A percentile compares a stretch with the other conserved stretches of the same genome.
Evolutionary conservation across 2,113 vertebrate species (phyloP).

Genomic region (Phrynosoma platyrhinos): DNA sequence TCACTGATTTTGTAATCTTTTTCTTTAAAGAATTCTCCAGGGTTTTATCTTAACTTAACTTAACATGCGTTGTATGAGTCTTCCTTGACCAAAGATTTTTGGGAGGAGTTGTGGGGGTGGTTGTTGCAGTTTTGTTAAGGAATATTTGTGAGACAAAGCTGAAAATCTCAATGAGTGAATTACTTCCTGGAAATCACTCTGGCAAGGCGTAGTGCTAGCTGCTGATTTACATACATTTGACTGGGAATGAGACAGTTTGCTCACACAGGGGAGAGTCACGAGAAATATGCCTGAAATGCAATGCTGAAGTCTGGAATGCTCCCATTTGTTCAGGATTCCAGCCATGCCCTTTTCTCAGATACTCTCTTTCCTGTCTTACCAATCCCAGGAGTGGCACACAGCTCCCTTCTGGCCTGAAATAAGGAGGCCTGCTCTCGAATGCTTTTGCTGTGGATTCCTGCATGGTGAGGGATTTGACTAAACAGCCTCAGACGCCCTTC

Average conservation of each 20-base stretch:
- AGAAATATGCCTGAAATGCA: not conserved
- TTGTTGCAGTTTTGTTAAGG: not conserved
- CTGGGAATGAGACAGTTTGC: not conserved
- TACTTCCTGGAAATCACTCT: not conserved
- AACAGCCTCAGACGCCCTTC: no score
- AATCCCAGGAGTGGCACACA: not conserved
- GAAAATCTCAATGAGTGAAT: not conserved
- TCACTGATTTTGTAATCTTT: not conserved
- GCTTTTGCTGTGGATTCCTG: no score
- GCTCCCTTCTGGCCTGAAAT: no score
- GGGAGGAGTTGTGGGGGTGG: no score
- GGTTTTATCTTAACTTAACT: not conserved
- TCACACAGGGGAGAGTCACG: not conserved
- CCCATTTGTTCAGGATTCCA: not conserved
- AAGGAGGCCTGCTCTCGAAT: no score
- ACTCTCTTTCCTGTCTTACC: no score
- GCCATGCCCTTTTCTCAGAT: not conserved
- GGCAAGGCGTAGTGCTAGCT: not conserved
- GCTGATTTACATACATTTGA: not conserved
- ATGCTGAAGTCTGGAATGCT: not conserved
- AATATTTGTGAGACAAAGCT: not conserved
- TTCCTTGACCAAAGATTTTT: not conserved
- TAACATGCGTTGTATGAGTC: not conserved
- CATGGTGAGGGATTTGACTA: no score
- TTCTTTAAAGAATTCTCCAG: not conserved